These are phyloP conservation scores for Drosophila bifasciata DNA, from an alignment of 1,140 invertebrate species.

Conservation along the genomic window DNA sequence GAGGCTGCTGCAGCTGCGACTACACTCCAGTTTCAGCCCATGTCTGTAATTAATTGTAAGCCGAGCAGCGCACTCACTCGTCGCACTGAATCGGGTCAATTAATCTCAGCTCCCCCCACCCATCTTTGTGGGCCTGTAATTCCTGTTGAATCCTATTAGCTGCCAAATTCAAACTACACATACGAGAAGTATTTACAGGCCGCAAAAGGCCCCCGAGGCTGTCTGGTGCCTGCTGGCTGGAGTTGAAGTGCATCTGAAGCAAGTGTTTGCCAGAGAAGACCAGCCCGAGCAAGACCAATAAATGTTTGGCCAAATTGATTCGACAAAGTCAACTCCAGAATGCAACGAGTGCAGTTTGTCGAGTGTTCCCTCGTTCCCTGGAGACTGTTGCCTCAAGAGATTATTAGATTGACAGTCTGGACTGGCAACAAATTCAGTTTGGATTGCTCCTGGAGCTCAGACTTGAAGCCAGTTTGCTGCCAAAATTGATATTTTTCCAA, in stretches of 20 bases:
- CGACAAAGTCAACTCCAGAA: slow-evolving; percentile 61
- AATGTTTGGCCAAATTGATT: slow-evolving; percentile 75
- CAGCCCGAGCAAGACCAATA: slow-evolving; percentile 71
- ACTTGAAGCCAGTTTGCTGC: too few species aligned
- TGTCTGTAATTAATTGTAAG: slow-evolving; percentile 80
- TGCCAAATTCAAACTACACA: slow-evolving; percentile 43
- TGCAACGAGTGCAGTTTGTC: slow-evolving; percentile 18
- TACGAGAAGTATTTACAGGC: slow-evolving; percentile 2
- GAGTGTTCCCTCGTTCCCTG: slow-evolving; percentile 5
- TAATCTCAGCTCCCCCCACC: slow-evolving; percentile 65
- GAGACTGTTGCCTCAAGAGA: slow-evolving; percentile 29
- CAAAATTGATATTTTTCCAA: too few species aligned
- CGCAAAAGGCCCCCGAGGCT: slow-evolving; percentile 4
- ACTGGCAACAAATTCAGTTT: slow-evolving; percentile 6
- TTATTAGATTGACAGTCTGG: slow-evolving; percentile 45
- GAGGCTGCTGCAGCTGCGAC: neutral
- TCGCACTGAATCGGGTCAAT: slow-evolving; percentile 80
- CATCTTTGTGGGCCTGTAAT: slow-evolving; percentile 26
- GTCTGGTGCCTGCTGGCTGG: slow-evolving; percentile 31
- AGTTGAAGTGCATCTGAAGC: slow-evolving; percentile 49
- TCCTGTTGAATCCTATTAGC: slow-evolving; percentile 26
- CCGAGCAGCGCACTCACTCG: slow-evolving; percentile 59
- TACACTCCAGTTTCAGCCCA: slow-evolving; percentile 59
- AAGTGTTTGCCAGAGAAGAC: slow-evolving; percentile 52
- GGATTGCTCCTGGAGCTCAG: too few species aligned